A percentile compares a stretch with the other conserved stretches of the same genome.
Conservation (phyloP, 2,797 vertebrate species). For the Anisognathus igniventris region DNA sequence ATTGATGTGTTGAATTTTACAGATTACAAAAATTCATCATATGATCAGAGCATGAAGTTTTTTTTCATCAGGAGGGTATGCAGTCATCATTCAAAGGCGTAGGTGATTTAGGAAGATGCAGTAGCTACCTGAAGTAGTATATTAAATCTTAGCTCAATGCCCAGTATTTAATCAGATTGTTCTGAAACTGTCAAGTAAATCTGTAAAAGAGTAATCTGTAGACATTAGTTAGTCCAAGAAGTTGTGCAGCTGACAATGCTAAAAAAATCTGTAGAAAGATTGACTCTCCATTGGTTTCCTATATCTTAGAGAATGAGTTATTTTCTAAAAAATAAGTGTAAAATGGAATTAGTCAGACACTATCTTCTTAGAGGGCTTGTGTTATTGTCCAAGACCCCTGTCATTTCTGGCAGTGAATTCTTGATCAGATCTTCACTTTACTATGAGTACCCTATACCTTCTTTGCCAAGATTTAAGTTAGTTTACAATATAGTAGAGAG, state of each 20-base stretch:
- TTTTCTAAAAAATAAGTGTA: background rate
- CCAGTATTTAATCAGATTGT: background rate
- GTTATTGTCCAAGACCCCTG: background rate
- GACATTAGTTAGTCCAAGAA: background rate
- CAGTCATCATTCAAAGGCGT: slow-evolving; percentile 7
- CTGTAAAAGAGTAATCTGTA: background rate
- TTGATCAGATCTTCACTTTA: background rate
- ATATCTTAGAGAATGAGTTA: background rate
- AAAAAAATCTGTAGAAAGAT: background rate
- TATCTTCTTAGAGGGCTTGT: background rate
- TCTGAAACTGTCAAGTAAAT: background rate
- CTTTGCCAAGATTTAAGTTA: background rate
- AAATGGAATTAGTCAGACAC: background rate
- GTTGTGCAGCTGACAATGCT: background rate
- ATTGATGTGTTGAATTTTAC: background rate
- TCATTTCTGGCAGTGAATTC: background rate
- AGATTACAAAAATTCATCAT: slow-evolving; percentile 47
- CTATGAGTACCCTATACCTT: background rate
- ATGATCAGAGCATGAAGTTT: background rate
- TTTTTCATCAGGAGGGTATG: background rate
- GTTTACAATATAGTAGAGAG: background rate
- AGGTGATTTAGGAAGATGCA: slow-evolving; percentile 26
- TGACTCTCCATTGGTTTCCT: background rate
- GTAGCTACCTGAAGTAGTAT: background rate
- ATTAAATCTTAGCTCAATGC: background rate